phyloP scores from a whole-genome alignment of 2,113 vertebrate species.

The Erythrocercus mccallii region DNA sequence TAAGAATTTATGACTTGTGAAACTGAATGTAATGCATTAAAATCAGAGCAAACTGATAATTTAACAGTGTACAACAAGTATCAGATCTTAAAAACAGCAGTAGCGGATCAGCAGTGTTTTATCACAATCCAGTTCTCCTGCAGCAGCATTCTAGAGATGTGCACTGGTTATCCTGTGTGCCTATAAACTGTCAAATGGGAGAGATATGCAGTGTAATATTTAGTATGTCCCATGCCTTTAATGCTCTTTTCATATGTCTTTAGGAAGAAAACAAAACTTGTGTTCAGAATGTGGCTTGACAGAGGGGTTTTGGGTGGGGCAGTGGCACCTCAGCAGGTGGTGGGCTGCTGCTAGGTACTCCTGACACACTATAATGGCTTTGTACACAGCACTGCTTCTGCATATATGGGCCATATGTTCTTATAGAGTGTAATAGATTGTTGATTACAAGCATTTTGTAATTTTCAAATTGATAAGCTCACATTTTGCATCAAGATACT shows the following conservation, averaged over 20 bases:
- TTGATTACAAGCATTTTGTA: neutral
- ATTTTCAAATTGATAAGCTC: neutral
- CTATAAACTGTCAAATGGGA: neutral
- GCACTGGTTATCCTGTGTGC: neutral
- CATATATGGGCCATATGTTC: neutral
- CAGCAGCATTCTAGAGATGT: neutral
- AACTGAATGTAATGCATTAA: neutral
- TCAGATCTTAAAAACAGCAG: neutral
- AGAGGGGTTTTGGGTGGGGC: neutral
- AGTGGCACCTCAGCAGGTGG: accelerated
- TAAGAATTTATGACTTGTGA: neutral
- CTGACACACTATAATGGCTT: neutral
- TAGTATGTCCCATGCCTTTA: neutral
- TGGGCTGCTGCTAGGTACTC: neutral
- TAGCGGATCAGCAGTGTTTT: neutral
- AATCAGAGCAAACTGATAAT: neutral
- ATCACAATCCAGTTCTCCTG: neutral
- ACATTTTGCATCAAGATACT: neutral
- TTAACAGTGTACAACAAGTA: neutral
- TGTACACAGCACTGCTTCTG: neutral
- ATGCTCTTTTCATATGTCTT: neutral
- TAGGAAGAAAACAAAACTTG: neutral
- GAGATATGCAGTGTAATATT: neutral
- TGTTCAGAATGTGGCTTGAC: neutral
- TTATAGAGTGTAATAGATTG: neutral